A percentile compares a stretch with the other conserved stretches of the same genome.
Evolutionary conservation across 1,140 invertebrate species (phyloP).

Genomic region (Aphaenogaster rudis): DNA sequence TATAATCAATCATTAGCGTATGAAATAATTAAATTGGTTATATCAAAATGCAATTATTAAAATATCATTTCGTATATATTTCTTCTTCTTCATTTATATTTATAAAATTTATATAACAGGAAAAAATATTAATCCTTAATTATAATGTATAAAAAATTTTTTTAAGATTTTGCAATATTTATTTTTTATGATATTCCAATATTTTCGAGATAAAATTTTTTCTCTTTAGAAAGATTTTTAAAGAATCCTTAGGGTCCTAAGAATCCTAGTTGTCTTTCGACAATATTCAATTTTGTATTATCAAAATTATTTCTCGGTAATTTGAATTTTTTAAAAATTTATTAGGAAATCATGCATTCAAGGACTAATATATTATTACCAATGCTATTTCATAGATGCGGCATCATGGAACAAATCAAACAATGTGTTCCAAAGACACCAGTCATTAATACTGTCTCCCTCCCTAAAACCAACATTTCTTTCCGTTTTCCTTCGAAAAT

Average conservation of each 20-base stretch:
- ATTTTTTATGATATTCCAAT: background rate
- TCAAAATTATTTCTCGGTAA: background rate
- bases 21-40: background rate
- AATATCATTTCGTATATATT: background rate
- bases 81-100: background rate
- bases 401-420: background rate
- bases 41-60: background rate
- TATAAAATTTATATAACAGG: background rate
- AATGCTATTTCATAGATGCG: background rate
- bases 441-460: background rate
- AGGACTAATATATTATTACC: background rate
- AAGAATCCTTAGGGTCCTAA: background rate
- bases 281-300: background rate
- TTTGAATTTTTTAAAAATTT: background rate
- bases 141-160: background rate
- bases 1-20: constrained; percentile 4
- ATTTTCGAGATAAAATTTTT: background rate
- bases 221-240: background rate
- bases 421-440: background rate
- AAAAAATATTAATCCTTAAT: background rate
- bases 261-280: background rate
- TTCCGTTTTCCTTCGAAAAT: background rate
- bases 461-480: background rate
- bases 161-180: background rate
- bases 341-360: background rate